Evolutionary conservation across 2,797 vertebrate species (phyloP), one percentile per base, ranked within the genome.

Genomic region (Muraenolepis orangiensis): DNA sequence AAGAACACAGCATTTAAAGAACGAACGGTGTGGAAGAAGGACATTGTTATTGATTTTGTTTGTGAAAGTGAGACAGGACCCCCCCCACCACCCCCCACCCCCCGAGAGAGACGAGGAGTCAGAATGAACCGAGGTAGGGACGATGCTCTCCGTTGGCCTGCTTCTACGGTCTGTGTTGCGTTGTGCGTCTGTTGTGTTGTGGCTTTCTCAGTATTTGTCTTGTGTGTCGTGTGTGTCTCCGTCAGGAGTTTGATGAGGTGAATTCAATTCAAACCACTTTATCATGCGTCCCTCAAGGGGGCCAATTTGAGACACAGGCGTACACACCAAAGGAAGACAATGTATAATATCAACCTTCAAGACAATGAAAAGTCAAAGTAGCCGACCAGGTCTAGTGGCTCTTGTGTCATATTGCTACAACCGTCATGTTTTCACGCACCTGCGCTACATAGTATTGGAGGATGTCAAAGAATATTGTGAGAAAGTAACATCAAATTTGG

Each of bases 41-140:
- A 57, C 51, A 23, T 18, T 64, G 10, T 64, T 28, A 23, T 64
- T 64, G 11, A 10, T 64, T 81, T 81, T 85, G 76, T 81, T 83
- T 88, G 87, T 90, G 90, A 92, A 91, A 92, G 89, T 91, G 90
- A 87, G 87, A 86, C 90, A 90, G 76, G 29, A 74, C 84, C 5
- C 3, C 32, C 32, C 32, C 32, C 32, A 74, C 84, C 5, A 8
- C 32, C 32, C 32, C 32, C 32, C 32, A 3, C 32, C 32, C 20
- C 83, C 86, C 86, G 83, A 85, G 78, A 85, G 78, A 86, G 84
- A 70, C 89, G 86, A 87, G 86, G 84, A 90, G 89, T 89, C 89
- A 93, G 88, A 90, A 94, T 91, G 91, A 93, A 91, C 92, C 90
- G 93, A 94, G 93, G 93, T 94, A 94, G 91, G 93, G 85, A 88